Evolutionary conservation across 53 echinoderm and acorn worm species (phyloP).

Genomic region (Pentamera pediparva): DNA sequence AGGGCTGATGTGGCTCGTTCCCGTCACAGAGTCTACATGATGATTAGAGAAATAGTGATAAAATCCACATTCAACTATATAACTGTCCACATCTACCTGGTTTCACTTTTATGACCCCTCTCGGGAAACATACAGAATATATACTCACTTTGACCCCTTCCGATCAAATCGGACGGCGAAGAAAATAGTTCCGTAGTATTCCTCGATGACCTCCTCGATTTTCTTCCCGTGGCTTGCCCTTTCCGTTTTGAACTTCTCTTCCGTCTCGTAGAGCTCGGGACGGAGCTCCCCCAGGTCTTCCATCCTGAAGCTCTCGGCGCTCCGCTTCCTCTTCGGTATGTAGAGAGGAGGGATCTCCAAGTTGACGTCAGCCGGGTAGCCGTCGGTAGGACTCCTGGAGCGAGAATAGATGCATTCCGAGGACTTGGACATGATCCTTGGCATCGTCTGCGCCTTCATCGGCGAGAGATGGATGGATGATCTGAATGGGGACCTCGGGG

Average conservation of each 20-base stretch:
- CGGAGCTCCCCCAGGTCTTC: slow-evolving; percentile 79
- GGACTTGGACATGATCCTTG: slow-evolving; percentile 54
- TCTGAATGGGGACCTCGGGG: slow-evolving; percentile 43
- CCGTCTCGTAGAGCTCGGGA: slow-evolving; percentile 87
- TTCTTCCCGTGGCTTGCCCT: slow-evolving; percentile 47
- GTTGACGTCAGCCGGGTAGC: slow-evolving; percentile 39
- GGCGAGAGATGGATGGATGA: slow-evolving; percentile 37
- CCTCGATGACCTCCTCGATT: slow-evolving; percentile 74
- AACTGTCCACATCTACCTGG: no score
- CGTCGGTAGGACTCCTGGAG: slow-evolving; percentile 44
- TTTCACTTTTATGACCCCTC: no score
- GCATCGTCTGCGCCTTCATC: slow-evolving; percentile 29
- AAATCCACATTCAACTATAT: no score
- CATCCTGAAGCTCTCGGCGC: slow-evolving; percentile 61
- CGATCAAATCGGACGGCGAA: slow-evolving; percentile 85
- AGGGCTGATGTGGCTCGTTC: no score
- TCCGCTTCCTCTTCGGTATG: slow-evolving; percentile 59
- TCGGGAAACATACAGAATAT: no score
- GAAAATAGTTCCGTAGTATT: slow-evolving; percentile 81
- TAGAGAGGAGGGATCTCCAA: slow-evolving; percentile 49
- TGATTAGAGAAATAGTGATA: no score
- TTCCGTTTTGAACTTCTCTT: slow-evolving; percentile 42
- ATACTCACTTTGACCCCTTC: slow-evolving; percentile 67
- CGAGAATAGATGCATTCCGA: slow-evolving; percentile 62
- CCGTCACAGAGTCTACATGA: no score